Base-by-base conservation (phyloP, 2,113 vertebrate genomes). In the Pampusana beccarii region DNA sequence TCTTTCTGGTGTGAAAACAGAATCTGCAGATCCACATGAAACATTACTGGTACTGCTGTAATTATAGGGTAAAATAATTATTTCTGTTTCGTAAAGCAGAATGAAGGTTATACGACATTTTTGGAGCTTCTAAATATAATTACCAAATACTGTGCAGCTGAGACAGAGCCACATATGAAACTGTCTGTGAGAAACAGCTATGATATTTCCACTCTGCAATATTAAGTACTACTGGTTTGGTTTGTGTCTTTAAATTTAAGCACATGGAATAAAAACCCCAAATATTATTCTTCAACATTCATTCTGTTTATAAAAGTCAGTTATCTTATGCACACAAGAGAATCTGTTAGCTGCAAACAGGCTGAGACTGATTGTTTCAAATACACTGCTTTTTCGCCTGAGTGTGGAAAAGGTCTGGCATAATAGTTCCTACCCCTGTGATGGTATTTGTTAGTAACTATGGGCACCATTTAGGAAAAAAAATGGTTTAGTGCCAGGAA, bases 51-150 rank as follows among this genome's bases (percentile, higher is more conserved):
- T 54, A 46, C 3, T 2, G 56, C 11, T 70, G 25, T 92, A 96
- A 97, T 66, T 93, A 95, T 17, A 88, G 56, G 58, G 40, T 80
- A 77, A 96, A 92, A 79, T 81, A 82, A 94, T 94, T 82, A 13
- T 95, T 97, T 95, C 54, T 50, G 48, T 94, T 96, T 88, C 70
- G 86, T 93, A 71, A 98, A 95, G 46, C 67, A 95, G 83, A 97
- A 80, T 86, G 50, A 46, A 95, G 51, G 54, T 93, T 88, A 81
- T 16, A 74, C 16, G 19, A 79, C 95, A 80, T 61, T 96, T 96
- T 91, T 81, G 11, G 13, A 67, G 6, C 9, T 75, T 75, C 70
- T 79, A 96, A 96, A 90, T 58, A 73, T 53, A 91, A 92, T 92
- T 26, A 13, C 50, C 23, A 88, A 95, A 65, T 42, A 91, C 61